phyloP scores from a whole-genome alignment of 2,888 invertebrate genomes.

The Synanthedon andrenaeformis region DNA sequence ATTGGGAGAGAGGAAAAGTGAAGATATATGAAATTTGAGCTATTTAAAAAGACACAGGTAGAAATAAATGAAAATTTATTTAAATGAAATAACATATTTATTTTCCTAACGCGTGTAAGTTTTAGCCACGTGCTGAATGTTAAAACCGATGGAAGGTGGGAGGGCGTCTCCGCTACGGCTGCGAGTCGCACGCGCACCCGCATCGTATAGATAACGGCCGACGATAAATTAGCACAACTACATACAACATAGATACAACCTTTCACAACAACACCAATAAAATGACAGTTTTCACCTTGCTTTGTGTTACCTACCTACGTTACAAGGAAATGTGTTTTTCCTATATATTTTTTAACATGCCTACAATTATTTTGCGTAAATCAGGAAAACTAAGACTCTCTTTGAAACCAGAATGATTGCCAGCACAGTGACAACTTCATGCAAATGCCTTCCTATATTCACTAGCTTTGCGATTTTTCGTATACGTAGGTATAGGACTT shows the following conservation, averaged over 20 bases:
- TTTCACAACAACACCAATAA: slow-evolving; percentile 52
- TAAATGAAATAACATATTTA: too few species aligned
- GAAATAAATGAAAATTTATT: too few species aligned
- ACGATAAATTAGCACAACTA: slow-evolving; percentile 54
- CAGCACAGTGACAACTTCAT: too few species aligned
- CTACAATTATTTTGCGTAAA: too few species aligned
- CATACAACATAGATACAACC: slow-evolving; percentile 48
- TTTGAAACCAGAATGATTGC: too few species aligned
- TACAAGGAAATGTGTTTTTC: neutral
- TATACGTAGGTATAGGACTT: too few species aligned
- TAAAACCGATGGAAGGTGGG: slow-evolving; percentile 23
- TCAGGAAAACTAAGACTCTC: too few species aligned
- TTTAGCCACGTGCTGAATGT: slow-evolving; percentile 56
- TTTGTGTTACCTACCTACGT: slow-evolving; percentile 13
- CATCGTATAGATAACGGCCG: slow-evolving; percentile 57
- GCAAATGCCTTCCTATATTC: too few species aligned
- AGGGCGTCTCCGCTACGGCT: slow-evolving; percentile 27
- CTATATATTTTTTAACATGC: neutral
- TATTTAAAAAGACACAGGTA: too few species aligned
- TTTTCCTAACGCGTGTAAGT: neutral
- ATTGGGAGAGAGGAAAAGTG: too few species aligned
- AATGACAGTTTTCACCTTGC: slow-evolving; percentile 58
- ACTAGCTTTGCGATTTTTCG: too few species aligned
- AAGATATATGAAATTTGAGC: too few species aligned
- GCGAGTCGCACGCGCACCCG: slow-evolving; percentile 52